phyloP scores from a whole-genome alignment of 2,797 vertebrate genomes.

The Orientallactaga sibirica region DNA sequence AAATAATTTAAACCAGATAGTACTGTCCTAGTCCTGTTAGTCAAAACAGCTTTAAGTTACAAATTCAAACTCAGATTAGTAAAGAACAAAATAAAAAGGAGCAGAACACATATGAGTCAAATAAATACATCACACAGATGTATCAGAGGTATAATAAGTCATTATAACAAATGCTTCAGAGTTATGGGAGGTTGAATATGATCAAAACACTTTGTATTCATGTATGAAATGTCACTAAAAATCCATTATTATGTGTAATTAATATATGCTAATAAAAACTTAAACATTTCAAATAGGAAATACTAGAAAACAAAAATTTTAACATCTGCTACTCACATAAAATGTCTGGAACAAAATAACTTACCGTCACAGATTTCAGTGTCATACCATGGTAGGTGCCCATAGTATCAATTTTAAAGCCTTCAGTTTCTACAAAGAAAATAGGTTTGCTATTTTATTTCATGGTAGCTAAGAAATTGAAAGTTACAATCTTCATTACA shows the following conservation, averaged over 20 bases:
- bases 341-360: constrained; percentile 72
- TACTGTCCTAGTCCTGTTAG: constrained; percentile 69
- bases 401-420: constrained; percentile 99
- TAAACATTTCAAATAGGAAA: background rate
- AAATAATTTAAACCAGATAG: constrained; percentile 54
- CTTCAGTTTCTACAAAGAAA: constrained; percentile 95
- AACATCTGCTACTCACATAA: constrained; percentile 8
- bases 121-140: background rate
- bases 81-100: constrained; percentile 24
- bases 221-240: too few species aligned
- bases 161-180: background rate
- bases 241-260: too few species aligned
- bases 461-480: background rate
- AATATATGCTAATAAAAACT: background rate
- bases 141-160: background rate
- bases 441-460: constrained; percentile 58
- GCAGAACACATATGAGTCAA: constrained; percentile 29
- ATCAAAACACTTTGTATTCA: too few species aligned
- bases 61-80: constrained; percentile 69
- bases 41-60: constrained; percentile 79
- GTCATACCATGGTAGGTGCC: constrained; percentile 99
- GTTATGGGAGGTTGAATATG: too few species aligned
- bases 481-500: constrained; percentile 25
- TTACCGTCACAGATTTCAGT: constrained; percentile 99
- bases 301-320: background rate